These are phyloP conservation scores for Nebria salina DNA, from an alignment of 2,888 invertebrate species.

Conservation along the genomic window DNA sequence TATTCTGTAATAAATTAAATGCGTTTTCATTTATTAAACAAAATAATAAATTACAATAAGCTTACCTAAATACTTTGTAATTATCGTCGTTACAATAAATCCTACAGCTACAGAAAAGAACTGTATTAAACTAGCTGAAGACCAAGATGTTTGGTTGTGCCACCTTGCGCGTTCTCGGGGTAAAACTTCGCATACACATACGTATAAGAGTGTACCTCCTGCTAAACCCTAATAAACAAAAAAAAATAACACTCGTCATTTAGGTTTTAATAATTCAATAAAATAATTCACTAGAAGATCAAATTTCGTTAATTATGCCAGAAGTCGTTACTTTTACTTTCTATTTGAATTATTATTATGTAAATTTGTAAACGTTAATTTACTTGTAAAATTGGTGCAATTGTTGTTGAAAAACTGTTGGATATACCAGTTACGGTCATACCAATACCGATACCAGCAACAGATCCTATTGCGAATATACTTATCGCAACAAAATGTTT, in stretches of 20 bases:
- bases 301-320: too few species aligned
- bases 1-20: slow-evolving; percentile 27
- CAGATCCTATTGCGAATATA: slow-evolving; percentile 76
- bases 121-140: slow-evolving; percentile 71
- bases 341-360: not conserved
- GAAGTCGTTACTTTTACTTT: not conserved
- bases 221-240: slow-evolving; percentile 69
- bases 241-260: slow-evolving; percentile 41
- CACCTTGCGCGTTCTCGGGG: slow-evolving; percentile 80
- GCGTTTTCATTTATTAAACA: not conserved
- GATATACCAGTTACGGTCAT: slow-evolving; percentile 69
- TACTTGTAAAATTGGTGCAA: slow-evolving; percentile 73
- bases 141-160: slow-evolving; percentile 68
- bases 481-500: slow-evolving; percentile 69
- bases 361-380: slow-evolving; percentile 9
- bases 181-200: slow-evolving; percentile 79
- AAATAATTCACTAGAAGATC: not conserved
- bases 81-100: slow-evolving; percentile 71
- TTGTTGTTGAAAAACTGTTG: slow-evolving; percentile 62
- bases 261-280: not conserved
- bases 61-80: slow-evolving; percentile 70
- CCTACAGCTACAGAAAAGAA: slow-evolving; percentile 70
- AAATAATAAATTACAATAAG: not conserved
- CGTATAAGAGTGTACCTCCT: slow-evolving; percentile 80
- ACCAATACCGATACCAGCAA: slow-evolving; percentile 73